phyloP scores from a whole-genome alignment of 1,140 invertebrate genomes.

The Brachionus paranguensis region DNA sequence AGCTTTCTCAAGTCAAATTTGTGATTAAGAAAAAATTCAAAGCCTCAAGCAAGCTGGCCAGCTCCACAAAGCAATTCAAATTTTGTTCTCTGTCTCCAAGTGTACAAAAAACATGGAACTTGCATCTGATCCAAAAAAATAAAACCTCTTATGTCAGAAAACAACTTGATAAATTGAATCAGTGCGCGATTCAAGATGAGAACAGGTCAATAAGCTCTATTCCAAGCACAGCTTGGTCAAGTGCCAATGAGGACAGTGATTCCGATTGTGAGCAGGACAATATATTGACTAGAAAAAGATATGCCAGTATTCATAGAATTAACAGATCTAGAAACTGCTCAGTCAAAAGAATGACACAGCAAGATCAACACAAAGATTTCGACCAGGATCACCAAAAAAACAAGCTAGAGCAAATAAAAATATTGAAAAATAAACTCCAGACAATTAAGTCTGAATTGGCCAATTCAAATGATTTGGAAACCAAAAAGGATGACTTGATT shows the following conservation, averaged over 20 bases:
- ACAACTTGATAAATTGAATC: background rate
- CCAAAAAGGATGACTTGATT: background rate
- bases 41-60: background rate
- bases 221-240: background rate
- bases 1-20: background rate
- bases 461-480: background rate
- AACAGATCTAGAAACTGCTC: background rate
- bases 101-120: slow-evolving; percentile 20
- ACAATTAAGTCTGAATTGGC: background rate
- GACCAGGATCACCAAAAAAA: background rate
- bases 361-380: background rate
- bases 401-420: background rate
- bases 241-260: background rate
- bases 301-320: background rate
- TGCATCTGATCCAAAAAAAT: background rate
- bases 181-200: background rate
- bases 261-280: background rate
- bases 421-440: background rate
- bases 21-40: background rate
- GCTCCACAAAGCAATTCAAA: background rate
- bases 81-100: background rate
- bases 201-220: background rate
- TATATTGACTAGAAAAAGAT: background rate
- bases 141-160: background rate
- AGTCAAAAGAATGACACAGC: background rate